Evolutionary conservation across 1,140 invertebrate species (phyloP), one percentile per base, ranked within the genome.

Genomic region (Aricia agestis): DNA sequence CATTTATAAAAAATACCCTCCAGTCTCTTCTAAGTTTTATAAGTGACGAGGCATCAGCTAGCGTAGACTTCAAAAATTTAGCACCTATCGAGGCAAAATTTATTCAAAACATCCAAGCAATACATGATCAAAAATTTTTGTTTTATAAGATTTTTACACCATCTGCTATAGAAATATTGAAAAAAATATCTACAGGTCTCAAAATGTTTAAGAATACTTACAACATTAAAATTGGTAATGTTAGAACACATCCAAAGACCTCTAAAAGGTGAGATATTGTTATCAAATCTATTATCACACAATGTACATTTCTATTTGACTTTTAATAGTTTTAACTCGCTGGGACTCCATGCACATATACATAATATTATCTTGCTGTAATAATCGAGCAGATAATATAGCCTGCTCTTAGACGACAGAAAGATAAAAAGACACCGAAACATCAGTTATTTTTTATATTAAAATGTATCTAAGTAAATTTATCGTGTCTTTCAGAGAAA

Each of bases 1-100:
- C 31, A 0, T 77, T 74, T 19, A 63, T 77, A 57, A 70, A 66
- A 52, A 66, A 45, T 61, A 32, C 52, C 3, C 70, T 77, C 19
- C 59, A 72, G 63, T 71, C 67, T 31, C 73, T 78, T 52, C 58
- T 77, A 17, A 65, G 74, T n/a, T 81, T 78, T 71, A 65, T 81
- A 0, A n/a, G 73, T 0, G 68, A 77, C 18, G 31, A 72, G 10
- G 15, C 7, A 59, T 42, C 59, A 61, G 68, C 70, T 0, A 76
- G 68, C 67, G 5, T 77, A 0, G 65, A 41, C 57, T 78, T 78
- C 57, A 36, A 67, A 1, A 59, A 72, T 11, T 61, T 76, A 17
- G 58, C 68, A n/a, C 69, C 58, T 9, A 31, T 65, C 1, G 63
- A 78, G 25, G 63, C 69, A 25, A 25, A 32, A 36, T 73, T 75